Evolutionary conservation across 2,113 vertebrate species (phyloP), one percentile per base, ranked within the genome.

Genomic region (Elephantulus edwardii): DNA sequence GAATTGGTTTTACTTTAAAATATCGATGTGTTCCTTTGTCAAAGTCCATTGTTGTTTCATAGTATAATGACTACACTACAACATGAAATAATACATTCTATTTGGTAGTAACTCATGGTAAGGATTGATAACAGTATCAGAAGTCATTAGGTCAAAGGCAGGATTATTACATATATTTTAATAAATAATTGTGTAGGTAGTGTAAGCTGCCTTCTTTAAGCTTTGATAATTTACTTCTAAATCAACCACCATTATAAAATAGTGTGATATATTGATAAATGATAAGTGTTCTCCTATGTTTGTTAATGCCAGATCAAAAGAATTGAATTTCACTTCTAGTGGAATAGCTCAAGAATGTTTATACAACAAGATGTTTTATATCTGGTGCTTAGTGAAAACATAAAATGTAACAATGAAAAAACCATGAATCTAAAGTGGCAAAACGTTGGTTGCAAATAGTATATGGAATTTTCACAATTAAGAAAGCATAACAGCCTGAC

Each of bases 301-400:
- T 91, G 64, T 81, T 66, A 84, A 77, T 50, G 19, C 9, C 19
- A 81, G 30, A 81, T 74, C 11, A 91, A 62, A 91, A 30, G 33
- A 81, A 72, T 86, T 44, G 75, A 86, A 88, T 76, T 80, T 60
- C 2, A 68, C 60, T 60, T 48, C 46, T 58, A 72, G 35, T 17
- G n/a, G 64, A 85, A 16, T 60, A 75, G 19, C 19, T 80, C 33
- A 79, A 58, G 46, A 72, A 72, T 40, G 30, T 13, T 88, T 46
- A 35, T 42, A 48, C 64, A 35, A 33, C 14, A 79, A 11, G 12
- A 58, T 84, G 20, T 74, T 80, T 86, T 79, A 92, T 64, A 1
- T 77, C 30, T 83, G 38, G n/a, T 71, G 6, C 9, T 91, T 85
- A 64, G 26, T 81, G 54, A 44, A 77, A 88, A 52, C 19, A 33